Evolutionary conservation across 2,113 vertebrate genomes (phyloP).

Genomic region (Uropsilus gracilis): DNA sequence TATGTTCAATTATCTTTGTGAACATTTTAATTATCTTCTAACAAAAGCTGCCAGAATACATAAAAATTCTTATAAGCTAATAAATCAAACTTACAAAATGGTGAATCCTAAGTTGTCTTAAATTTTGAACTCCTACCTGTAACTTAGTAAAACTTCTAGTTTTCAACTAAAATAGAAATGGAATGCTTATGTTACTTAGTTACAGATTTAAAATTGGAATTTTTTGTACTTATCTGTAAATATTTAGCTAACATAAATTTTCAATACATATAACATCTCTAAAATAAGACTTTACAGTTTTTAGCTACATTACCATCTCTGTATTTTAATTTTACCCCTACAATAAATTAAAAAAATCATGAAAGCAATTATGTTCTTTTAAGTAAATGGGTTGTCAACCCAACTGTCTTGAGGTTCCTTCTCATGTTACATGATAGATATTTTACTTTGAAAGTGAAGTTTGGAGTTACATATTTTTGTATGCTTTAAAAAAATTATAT

Average conservation of each 20-base stretch:
- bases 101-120: background rate
- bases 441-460: background rate
- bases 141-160: background rate
- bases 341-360: background rate
- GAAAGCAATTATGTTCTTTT: background rate
- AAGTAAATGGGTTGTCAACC: background rate
- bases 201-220: slow-evolving; percentile 36
- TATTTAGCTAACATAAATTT: background rate
- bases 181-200: background rate
- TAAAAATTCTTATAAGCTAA: slow-evolving; percentile 46
- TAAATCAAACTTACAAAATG: slow-evolving; percentile 38
- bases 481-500: background rate
- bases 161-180: slow-evolving; percentile 38
- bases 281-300: background rate
- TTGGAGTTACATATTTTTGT: background rate
- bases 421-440: background rate
- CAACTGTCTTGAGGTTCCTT: background rate
- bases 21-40: slow-evolving; percentile 66
- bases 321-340: background rate
- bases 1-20: slow-evolving; percentile 61
- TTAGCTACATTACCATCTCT: background rate
- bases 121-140: background rate
- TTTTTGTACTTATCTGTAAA: background rate
- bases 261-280: background rate
- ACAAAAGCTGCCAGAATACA: slow-evolving; percentile 28